phyloP scores from a whole-genome alignment of 2,113 vertebrate genomes.

The Cavia aperea region DNA sequence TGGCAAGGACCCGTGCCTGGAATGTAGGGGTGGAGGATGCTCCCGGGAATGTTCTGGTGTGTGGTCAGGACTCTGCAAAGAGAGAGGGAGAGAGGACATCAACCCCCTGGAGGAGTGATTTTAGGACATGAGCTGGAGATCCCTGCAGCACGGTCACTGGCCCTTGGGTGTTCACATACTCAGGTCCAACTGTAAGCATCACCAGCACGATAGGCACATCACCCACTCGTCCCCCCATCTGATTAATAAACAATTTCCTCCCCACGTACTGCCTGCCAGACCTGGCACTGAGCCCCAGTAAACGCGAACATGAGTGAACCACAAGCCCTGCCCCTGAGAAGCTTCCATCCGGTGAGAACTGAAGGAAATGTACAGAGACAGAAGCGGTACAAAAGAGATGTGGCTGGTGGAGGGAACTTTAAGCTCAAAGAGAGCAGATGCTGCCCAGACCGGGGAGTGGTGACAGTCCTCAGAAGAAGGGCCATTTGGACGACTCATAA shows the following conservation, averaged over 20 bases:
- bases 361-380: background rate
- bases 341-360: background rate
- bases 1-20: background rate
- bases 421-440: background rate
- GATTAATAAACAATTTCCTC: background rate
- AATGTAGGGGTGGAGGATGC: rapidly evolving
- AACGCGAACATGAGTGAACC: background rate
- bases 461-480: background rate
- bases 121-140: rapidly evolving
- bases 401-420: background rate
- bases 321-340: background rate
- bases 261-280: background rate
- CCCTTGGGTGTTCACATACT: background rate
- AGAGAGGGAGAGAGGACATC: background rate
- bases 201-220: rapidly evolving
- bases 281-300: background rate
- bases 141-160: background rate
- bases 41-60: background rate
- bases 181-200: background rate
- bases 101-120: too few relatives aligned
- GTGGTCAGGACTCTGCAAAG: background rate
- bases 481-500: background rate
- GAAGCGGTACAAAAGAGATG: background rate
- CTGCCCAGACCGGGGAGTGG: background rate
- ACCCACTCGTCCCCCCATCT: background rate